A percentile compares a stretch with the other conserved stretches of the same genome.
Conservation (phyloP, 2,888 invertebrate species). For the Lithosia quadra region DNA sequence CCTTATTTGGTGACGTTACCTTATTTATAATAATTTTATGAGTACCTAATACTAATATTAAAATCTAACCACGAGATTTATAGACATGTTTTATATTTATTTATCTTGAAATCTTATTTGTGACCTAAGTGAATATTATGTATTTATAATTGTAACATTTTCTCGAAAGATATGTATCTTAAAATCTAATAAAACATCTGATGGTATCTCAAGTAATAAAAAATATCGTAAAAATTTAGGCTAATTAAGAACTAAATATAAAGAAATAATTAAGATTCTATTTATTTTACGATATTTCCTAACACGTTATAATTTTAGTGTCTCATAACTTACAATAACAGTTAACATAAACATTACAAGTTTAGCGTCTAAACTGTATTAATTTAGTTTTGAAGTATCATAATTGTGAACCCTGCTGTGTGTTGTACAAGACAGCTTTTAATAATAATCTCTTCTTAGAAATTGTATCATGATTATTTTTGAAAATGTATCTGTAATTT, state of each 20-base stretch:
- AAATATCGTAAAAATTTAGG: constrained; percentile 15
- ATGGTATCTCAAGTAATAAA: constrained; percentile 12
- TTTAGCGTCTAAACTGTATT: constrained; percentile 1
- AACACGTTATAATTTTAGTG: constrained; percentile 32
- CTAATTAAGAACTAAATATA: constrained; percentile 20
- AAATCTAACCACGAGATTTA: constrained; percentile 2
- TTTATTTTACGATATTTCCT: constrained; percentile 25
- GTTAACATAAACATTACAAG: constrained; percentile 30
- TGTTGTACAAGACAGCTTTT: neutral
- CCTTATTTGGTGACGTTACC: no score
- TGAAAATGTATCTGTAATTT: constrained; percentile 13
- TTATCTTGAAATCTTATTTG: neutral
- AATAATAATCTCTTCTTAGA: neutral
- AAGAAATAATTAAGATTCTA: constrained; percentile 29
- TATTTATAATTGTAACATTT: constrained; percentile 1
- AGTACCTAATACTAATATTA: neutral
- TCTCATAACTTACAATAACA: constrained; percentile 34
- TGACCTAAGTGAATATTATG: constrained; percentile 1
- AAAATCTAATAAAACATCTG: constrained; percentile 16
- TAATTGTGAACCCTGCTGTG: constrained; percentile 9
- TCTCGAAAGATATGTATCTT: neutral
- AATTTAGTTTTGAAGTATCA: constrained; percentile 11
- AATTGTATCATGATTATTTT: neutral
- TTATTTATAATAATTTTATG: constrained; percentile 1
- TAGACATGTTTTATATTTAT: neutral